A percentile compares a stretch with the other conserved stretches of the same genome.
phyloP scores from a whole-genome alignment of 2,888 invertebrate genomes.

The Eueremaeus valkanovi region DNA sequence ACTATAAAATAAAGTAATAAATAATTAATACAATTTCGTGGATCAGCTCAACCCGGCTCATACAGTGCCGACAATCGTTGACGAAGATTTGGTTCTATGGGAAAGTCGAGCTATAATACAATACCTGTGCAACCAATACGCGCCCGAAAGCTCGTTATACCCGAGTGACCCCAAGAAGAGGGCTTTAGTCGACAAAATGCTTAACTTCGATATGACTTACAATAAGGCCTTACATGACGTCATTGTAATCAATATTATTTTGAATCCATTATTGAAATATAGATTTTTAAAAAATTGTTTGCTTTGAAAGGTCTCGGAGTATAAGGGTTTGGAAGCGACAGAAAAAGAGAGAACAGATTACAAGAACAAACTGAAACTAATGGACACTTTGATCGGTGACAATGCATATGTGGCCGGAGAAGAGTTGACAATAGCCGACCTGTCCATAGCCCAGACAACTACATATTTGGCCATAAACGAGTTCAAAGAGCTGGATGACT shows the following conservation, averaged over 20 bases:
- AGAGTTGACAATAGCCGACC: constrained; percentile 26
- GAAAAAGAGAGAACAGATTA: background rate
- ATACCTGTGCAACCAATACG: constrained; percentile 74
- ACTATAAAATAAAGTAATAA: too few species aligned
- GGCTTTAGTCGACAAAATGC: constrained; percentile 67
- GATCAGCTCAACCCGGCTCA: constrained; percentile 61
- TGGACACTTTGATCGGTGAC: background rate
- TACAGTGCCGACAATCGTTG: constrained; percentile 74
- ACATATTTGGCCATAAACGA: background rate
- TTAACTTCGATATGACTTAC: constrained; percentile 39
- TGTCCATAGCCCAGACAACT: constrained; percentile 15
- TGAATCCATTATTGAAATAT: too few species aligned
- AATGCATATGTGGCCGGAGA: background rate
- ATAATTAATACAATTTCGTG: too few species aligned
- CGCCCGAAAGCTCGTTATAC: constrained; percentile 67
- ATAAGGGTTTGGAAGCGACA: background rate
- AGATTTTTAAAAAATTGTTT: background rate
- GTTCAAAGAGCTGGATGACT: constrained; percentile 9
- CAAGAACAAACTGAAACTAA: background rate
- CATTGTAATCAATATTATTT: background rate
- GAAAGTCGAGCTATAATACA: constrained; percentile 71
- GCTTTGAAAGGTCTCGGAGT: background rate
- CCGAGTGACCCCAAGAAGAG: constrained; percentile 66
- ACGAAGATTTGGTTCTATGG: too few species aligned
- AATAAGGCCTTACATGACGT: background rate